Evolutionary conservation across 2,888 invertebrate species (phyloP).

Genomic region (Cerastis rubricosa): DNA sequence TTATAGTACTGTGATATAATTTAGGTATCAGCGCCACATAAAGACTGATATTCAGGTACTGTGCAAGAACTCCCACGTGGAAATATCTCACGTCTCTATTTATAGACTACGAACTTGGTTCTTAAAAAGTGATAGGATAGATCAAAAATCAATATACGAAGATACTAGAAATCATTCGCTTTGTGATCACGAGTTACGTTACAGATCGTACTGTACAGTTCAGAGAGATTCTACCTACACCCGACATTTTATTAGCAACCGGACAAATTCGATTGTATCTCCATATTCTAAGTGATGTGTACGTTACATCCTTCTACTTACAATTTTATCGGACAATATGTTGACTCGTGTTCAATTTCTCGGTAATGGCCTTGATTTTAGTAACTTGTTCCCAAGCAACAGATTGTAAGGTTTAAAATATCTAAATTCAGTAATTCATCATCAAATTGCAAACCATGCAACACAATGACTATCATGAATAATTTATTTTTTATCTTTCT

Average conservation of each 20-base stretch:
- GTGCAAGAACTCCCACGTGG: conserved; percentile 89
- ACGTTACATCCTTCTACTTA: conserved; percentile 48
- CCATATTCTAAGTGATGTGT: conserved; percentile 54
- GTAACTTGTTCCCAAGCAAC: conserved; percentile 43
- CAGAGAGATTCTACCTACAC: conserved; percentile 47
- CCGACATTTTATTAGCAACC: conserved; percentile 58
- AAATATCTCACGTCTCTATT: conserved; percentile 89
- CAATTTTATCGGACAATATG: conserved; percentile 34
- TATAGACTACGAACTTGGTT: conserved; percentile 88
- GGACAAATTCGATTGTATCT: conserved; percentile 53
- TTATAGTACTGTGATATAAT: conserved; percentile 84
- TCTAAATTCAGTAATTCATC: conserved; percentile 14
- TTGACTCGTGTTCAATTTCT: conserved; percentile 51
- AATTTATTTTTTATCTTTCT: conserved; percentile 11
- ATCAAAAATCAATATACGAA: conserved; percentile 70
- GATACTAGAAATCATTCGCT: conserved; percentile 1
- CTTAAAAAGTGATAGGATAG: conserved; percentile 81
- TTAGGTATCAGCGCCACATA: conserved; percentile 83
- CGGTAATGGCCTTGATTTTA: conserved; percentile 59
- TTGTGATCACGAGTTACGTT: conserved; percentile 17
- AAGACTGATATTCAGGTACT: conserved; percentile 85
- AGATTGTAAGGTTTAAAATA: conserved; percentile 12
- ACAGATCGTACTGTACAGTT: conserved; percentile 16
- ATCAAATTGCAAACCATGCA: conserved; percentile 25
- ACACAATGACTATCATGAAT: conserved; percentile 13